Evolutionary conservation across 2,888 invertebrate species (phyloP).

Genomic region (Conchocele bisecta): DNA sequence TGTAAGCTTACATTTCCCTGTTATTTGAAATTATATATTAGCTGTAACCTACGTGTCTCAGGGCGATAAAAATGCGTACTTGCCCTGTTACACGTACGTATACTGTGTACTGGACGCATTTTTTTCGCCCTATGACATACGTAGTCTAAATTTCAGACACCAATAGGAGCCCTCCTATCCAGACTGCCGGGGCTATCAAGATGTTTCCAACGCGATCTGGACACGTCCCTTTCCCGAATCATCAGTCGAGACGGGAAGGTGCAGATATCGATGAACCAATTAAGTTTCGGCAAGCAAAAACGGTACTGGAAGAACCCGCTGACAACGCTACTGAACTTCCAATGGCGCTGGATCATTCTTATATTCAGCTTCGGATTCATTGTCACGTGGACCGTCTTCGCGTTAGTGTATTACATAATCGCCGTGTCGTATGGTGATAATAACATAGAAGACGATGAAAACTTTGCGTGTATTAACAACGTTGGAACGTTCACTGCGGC

Average conservation of each 20-base stretch:
- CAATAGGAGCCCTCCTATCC: no score
- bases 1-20: no score
- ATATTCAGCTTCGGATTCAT: conserved; percentile 94
- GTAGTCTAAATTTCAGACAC: no score
- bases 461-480: conserved; percentile 85
- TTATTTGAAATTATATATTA: no score
- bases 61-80: no score
- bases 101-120: no score
- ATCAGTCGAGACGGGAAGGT: conserved; percentile 57
- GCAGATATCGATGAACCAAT: conserved; percentile 46
- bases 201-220: no score
- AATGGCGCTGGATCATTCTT: conserved; percentile 92
- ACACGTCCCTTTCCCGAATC: conserved; percentile 26
- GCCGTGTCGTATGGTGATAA: conserved; percentile 81
- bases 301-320: conserved; percentile 88
- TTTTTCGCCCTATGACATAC: no score
- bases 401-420: conserved; percentile 81
- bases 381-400: conserved; percentile 95
- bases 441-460: conserved; percentile 41
- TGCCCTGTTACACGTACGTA: no score
- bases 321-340: conserved; percentile 96
- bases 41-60: no score
- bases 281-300: conserved; percentile 46
- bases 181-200: no score
- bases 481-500: conserved; percentile 94